phyloP scores from a whole-genome alignment of 92 coral and sea anemone genomes.

The Phymanthus crucifer region DNA sequence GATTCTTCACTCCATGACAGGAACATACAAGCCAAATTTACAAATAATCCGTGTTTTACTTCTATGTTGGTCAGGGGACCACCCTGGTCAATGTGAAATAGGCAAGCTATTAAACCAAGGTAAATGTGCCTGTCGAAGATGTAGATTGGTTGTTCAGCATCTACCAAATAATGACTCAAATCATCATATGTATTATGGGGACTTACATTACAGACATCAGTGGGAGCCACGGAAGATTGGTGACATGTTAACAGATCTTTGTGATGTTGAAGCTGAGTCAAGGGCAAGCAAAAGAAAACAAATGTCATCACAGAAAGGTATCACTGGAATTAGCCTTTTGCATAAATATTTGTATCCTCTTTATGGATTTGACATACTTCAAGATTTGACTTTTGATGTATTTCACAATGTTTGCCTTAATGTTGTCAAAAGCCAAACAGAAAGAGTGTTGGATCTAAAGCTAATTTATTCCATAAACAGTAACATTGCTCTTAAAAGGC shows the following conservation, averaged over 20 bases:
- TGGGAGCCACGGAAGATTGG: conserved; percentile 54
- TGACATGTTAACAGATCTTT: conserved; percentile 24
- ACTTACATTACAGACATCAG: conserved; percentile 51
- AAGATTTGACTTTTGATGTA: conserved; percentile 53
- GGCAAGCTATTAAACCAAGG: conserved; percentile 74
- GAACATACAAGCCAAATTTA: conserved; percentile 10
- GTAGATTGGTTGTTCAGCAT: conserved; percentile 54
- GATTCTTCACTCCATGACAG: conserved; percentile 26
- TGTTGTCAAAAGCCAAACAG: conserved; percentile 65
- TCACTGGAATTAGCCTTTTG: conserved; percentile 57
- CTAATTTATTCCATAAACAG: conserved; percentile 4
- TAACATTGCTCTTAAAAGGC: neutral
- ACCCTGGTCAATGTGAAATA: conserved; percentile 66
- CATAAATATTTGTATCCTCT: conserved; percentile 62
- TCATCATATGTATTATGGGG: conserved; percentile 67
- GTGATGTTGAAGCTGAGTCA: conserved; percentile 64
- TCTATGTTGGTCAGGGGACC: conserved; percentile 67
- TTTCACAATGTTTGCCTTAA: conserved; percentile 53
- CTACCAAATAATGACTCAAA: conserved; percentile 36
- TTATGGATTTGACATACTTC: conserved; percentile 62
- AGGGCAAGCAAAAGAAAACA: conserved; percentile 49
- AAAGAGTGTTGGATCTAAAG: conserved; percentile 39
- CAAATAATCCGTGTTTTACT: conserved; percentile 40
- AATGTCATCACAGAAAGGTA: conserved; percentile 63
- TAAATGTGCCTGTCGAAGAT: conserved; percentile 59